phyloP scores from a whole-genome alignment of 2,888 invertebrate species.

The Allygus modestus region DNA sequence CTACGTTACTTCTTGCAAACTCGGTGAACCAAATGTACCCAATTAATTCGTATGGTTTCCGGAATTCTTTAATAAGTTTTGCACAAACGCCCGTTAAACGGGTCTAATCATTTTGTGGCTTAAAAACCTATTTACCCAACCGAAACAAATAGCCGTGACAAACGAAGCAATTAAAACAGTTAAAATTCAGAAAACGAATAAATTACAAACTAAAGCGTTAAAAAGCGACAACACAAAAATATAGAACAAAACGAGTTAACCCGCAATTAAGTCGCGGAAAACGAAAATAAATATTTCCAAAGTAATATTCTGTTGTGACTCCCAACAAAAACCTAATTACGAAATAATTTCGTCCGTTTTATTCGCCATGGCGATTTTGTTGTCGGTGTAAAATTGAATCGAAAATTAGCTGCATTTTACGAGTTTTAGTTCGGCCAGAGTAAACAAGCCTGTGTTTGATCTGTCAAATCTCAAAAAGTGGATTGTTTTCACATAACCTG shows the following conservation, averaged over 20 bases:
- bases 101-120: neutral
- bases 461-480: conserved; percentile 53
- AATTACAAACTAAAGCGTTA: conserved; percentile 9
- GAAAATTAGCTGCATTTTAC: conserved; percentile 44
- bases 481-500: conserved; percentile 51
- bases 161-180: neutral
- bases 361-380: conserved; percentile 36
- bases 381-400: conserved; percentile 45
- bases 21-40: no score
- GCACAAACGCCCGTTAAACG: neutral
- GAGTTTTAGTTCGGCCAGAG: conserved; percentile 43
- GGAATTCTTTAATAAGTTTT: no score
- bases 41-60: no score
- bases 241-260: conserved; percentile 10
- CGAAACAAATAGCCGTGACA: neutral
- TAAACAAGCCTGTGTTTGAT: conserved; percentile 31
- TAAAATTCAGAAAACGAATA: conserved; percentile 27
- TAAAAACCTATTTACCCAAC: neutral
- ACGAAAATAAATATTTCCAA: conserved; percentile 44
- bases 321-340: conserved; percentile 52
- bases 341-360: conserved; percentile 38
- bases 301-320: conserved; percentile 39
- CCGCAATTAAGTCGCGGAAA: conserved; percentile 23
- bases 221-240: conserved; percentile 23
- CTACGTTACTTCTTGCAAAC: no score